Base-by-base conservation (phyloP, 2,888 invertebrate species). In the Drosophila falleni region DNA sequence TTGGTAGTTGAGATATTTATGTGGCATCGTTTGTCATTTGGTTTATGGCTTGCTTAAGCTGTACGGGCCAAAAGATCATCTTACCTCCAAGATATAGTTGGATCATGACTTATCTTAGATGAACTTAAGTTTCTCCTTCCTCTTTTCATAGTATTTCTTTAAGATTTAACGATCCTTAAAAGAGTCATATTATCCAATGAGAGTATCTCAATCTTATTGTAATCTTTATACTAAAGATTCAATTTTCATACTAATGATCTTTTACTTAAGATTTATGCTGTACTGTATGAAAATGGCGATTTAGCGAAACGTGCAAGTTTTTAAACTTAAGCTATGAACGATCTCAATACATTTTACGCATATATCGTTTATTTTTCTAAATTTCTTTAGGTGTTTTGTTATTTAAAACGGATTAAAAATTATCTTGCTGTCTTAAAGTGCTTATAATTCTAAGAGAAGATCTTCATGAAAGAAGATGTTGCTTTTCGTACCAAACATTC, bases 11-110 rank as follows among this genome's bases (percentile, higher is more conserved):
- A 47, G 41, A 31, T 71, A 82, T 87, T 87, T 84, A 84, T 87
- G 78, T 71, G 87, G 68, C 73, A 85, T 87, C 82, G 87, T 84
- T 84, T 84, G 87, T 84, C 85, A 87, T 85, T 84, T 80, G 87
- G 80, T 84, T 87, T 84, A 84, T 85, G 82, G 85, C 85, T 84
- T 87, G 78, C 74, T 87, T 77, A 84, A 80, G 74, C 64, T 16
- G 16, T 16, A 53, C 23, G 60, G 10, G 63, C 64, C 58, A 56
- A 69, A 54, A 66, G 64, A 70, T 76, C 53, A 64, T 23, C 49
- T 23, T 37, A 64, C 60, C 19, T 5, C 26, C 31, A 16, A 39
- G 53, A 64, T 64, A 53, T 44, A 39, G 23, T 23, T 26, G 33
- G 41, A 69, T 33, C 51, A 53, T 50, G 5, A 6, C 13, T 50